phyloP scores from a whole-genome alignment of 2,113 vertebrate genomes.

The Nycticebus coucang region DNA sequence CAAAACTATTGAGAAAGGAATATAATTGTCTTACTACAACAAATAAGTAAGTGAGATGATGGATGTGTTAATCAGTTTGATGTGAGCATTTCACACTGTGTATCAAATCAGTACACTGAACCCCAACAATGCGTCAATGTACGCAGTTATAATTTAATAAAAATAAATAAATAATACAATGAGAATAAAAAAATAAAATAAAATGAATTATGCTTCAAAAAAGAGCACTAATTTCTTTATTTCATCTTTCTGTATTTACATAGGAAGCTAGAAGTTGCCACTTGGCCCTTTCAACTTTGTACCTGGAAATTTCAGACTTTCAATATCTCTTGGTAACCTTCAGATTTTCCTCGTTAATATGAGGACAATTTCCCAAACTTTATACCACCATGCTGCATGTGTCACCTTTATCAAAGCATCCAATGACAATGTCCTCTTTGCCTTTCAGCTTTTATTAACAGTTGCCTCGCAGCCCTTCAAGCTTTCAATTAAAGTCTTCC shows the following conservation, averaged over 20 bases:
- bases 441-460: background rate
- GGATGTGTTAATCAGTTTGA: too few relatives aligned
- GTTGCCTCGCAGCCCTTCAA: too few relatives aligned
- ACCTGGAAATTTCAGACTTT: background rate
- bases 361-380: background rate
- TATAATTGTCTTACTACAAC: too few relatives aligned
- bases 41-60: too few relatives aligned
- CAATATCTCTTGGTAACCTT: background rate
- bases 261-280: background rate
- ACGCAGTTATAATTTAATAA: too few relatives aligned
- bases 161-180: too few relatives aligned
- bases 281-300: background rate
- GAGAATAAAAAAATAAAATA: too few relatives aligned
- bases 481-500: background rate
- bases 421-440: background rate
- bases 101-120: too few relatives aligned
- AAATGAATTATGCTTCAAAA: background rate
- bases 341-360: background rate
- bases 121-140: too few relatives aligned
- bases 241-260: background rate
- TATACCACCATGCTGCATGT: fast-evolving
- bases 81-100: too few relatives aligned
- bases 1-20: too few relatives aligned
- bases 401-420: background rate
- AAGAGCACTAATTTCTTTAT: background rate